These are phyloP conservation scores for Chelonus formosanus DNA, from an alignment of 2,888 invertebrate species.

Conservation along the genomic window DNA sequence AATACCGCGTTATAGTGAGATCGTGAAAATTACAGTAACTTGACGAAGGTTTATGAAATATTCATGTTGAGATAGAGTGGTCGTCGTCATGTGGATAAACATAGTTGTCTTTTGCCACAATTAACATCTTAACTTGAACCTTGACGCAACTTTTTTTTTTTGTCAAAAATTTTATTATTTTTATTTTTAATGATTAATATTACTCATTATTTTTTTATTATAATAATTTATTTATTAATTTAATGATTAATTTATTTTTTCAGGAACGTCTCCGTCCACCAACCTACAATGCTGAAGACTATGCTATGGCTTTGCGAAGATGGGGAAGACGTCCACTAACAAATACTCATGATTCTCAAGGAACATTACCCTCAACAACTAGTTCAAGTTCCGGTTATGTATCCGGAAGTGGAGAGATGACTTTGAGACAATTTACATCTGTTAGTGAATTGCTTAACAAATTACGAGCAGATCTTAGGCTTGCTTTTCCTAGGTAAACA, in stretches of 20 bases:
- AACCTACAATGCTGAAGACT: constrained; percentile 90
- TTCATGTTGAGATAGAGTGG: constrained; percentile 33
- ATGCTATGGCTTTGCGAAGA: constrained; percentile 81
- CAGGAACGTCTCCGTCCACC: constrained; percentile 87
- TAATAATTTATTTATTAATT: not conserved
- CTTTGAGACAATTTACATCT: constrained; percentile 84
- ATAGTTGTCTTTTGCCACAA: constrained; percentile 29
- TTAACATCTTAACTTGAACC: constrained; percentile 33
- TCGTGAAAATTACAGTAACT: constrained; percentile 40
- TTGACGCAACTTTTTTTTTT: constrained; percentile 19
- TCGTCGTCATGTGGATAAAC: constrained; percentile 24
- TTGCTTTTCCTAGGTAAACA: constrained; percentile 86
- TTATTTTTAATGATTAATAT: not conserved
- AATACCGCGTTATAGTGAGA: constrained; percentile 30
- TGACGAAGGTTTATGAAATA: constrained; percentile 40
- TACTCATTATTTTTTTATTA: too few relatives aligned
- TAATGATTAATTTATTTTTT: constrained; percentile 10
- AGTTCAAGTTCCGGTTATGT: constrained; percentile 65
- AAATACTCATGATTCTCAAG: constrained; percentile 58
- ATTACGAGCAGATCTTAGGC: constrained; percentile 83
- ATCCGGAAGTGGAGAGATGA: constrained; percentile 81
- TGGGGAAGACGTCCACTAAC: constrained; percentile 76
- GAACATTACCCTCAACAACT: constrained; percentile 61
- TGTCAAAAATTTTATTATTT: not conserved
- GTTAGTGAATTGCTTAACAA: constrained; percentile 89